These are phyloP conservation scores for Strigamia maritima DNA, from an alignment of 2,888 invertebrate species.

Conservation along the genomic window DNA sequence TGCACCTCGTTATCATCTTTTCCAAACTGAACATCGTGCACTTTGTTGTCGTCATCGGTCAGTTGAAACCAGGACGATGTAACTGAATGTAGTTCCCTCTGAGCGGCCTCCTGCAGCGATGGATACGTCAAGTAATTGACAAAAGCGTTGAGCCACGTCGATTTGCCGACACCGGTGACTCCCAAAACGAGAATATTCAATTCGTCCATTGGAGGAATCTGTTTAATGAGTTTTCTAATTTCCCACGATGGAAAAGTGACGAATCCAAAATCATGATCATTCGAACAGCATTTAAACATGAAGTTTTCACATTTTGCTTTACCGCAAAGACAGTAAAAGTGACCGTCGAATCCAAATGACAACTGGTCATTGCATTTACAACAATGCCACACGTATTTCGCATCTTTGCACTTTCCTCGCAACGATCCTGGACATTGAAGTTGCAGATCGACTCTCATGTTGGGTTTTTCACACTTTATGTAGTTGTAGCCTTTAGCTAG, in stretches of 20 bases:
- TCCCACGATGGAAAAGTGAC: neutral
- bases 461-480: neutral
- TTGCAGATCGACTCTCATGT: neutral
- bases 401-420: neutral
- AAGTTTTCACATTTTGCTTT: neutral
- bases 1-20: too few species aligned
- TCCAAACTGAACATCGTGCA: too few species aligned
- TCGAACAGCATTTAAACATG: neutral
- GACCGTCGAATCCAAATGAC: neutral
- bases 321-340: constrained; percentile 1
- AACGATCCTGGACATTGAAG: neutral
- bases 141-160: too few species aligned
- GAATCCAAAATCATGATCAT: neutral
- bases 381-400: neutral
- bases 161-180: too few species aligned
- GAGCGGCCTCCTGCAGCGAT: too few species aligned
- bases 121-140: too few species aligned
- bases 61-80: too few species aligned
- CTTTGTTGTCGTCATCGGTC: too few species aligned
- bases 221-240: neutral
- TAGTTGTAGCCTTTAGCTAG: neutral
- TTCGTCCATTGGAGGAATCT: neutral
- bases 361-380: neutral
- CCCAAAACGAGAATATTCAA: too few species aligned
- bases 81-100: neutral